phyloP scores from a whole-genome alignment of 2,888 invertebrate species.

The Eulithis testata region DNA sequence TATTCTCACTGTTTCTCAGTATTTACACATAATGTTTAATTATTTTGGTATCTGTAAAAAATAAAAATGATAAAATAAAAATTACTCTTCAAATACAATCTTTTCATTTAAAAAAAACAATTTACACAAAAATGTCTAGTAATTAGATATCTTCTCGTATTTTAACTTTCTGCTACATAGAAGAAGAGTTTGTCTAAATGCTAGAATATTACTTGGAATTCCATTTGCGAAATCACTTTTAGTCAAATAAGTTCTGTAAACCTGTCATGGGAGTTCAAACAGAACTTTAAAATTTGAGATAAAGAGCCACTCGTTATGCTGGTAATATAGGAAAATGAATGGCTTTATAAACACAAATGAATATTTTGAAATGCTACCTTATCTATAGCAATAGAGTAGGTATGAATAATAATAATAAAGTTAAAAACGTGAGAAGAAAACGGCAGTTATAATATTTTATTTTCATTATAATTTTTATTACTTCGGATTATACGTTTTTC shows the following conservation, averaged over 20 bases:
- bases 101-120: too few species aligned
- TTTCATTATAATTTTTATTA: not conserved
- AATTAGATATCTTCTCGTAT: too few species aligned
- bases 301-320: conserved; percentile 57
- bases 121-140: too few species aligned
- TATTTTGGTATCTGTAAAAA: too few species aligned
- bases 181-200: too few species aligned
- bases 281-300: conserved; percentile 56
- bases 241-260: conserved; percentile 40
- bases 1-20: not conserved
- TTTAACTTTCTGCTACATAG: too few species aligned
- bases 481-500: too few species aligned
- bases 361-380: conserved; percentile 45
- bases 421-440: conserved; percentile 13
- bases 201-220: too few species aligned
- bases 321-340: conserved; percentile 62
- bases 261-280: conserved; percentile 47
- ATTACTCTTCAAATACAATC: too few species aligned
- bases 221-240: conserved; percentile 36
- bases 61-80: too few species aligned
- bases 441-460: not conserved
- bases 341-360: conserved; percentile 64
- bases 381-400: conserved; percentile 7
- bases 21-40: too few species aligned
- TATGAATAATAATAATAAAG: conserved; percentile 2